These are phyloP conservation scores for Buathra laborator DNA, from an alignment of 2,888 invertebrate species.

Conservation along the genomic window DNA sequence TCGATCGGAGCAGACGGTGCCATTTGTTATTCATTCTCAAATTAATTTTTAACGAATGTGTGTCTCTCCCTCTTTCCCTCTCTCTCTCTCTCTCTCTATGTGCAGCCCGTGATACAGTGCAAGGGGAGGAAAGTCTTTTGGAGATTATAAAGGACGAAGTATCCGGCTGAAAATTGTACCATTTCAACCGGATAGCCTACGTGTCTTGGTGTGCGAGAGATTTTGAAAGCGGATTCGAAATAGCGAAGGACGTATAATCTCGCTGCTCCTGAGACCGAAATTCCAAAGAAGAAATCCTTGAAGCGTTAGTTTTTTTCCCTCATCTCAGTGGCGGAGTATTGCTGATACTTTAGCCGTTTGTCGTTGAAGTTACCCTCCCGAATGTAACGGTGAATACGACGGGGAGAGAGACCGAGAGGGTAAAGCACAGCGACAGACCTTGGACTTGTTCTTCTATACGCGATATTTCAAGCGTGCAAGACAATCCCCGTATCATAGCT, in stretches of 20 bases:
- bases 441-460: slow-evolving; percentile 31
- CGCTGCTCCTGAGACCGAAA: slow-evolving; percentile 15
- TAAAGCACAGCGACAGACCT: background rate
- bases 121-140: background rate
- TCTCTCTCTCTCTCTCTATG: background rate
- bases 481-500: slow-evolving; percentile 82
- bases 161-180: slow-evolving; percentile 15
- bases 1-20: slow-evolving; percentile 2
- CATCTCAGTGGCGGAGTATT: background rate
- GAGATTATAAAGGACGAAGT: background rate
- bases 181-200: slow-evolving; percentile 1
- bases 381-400: slow-evolving; percentile 51
- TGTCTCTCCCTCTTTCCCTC: background rate
- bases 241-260: slow-evolving; percentile 33
- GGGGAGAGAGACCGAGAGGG: too few relatives aligned
- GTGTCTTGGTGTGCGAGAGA: background rate
- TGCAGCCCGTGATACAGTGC: background rate
- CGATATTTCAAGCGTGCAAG: slow-evolving; percentile 80
- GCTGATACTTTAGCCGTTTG: slow-evolving; percentile 9
- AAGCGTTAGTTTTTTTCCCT: background rate
- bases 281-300: background rate
- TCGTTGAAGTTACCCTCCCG: background rate
- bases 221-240: background rate
- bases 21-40: slow-evolving; percentile 38
- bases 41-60: slow-evolving; percentile 34